Percentiles rank a stretch among this genome's conserved stretches.
phyloP scores from a whole-genome alignment of 2,113 vertebrate species.

The Cranoglanis bouderius region DNA sequence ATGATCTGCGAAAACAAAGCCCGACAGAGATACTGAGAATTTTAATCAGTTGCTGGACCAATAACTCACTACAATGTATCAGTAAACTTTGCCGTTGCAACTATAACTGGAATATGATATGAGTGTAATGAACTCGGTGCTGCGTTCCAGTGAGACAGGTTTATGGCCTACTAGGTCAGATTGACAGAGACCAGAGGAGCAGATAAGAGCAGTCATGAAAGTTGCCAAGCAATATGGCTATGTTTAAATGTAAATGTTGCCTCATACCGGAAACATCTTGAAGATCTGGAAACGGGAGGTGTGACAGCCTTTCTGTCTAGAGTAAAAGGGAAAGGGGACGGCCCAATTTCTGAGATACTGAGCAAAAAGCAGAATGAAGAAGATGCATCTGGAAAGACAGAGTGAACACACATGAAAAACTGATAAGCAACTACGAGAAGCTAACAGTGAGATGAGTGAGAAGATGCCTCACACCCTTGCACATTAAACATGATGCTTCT shows the following conservation, averaged over 20 bases:
- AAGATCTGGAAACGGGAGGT: conserved; percentile 85
- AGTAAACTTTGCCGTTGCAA: not conserved
- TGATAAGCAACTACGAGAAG: not conserved
- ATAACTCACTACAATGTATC: not conserved
- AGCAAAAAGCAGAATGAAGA: conserved; percentile 90
- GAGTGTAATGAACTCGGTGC: not conserved
- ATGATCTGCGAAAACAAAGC: conserved; percentile 80
- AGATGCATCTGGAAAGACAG: conserved; percentile 79
- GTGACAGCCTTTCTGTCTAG: conserved; percentile 77
- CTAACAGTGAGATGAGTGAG: not conserved
- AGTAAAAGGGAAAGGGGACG: conserved; percentile 81
- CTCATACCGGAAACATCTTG: conserved; percentile 94
- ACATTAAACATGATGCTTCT: not conserved
- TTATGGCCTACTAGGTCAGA: conserved; percentile 21
- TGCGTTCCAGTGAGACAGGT: conserved; percentile 7
- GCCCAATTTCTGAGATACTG: conserved; percentile 86
- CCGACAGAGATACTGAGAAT: conserved; percentile 17
- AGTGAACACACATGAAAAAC: not conserved
- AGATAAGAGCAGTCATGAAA: not conserved
- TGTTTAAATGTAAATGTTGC: not conserved
- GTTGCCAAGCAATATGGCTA: not conserved
- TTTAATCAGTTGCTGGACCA: not conserved
- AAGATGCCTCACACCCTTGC: not conserved
- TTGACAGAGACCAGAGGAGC: conserved; percentile 14
- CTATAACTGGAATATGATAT: conserved; percentile 21